Evolutionary conservation across 2,113 vertebrate genomes (phyloP).

Genomic region (Melanostigma gelatinosum): DNA sequence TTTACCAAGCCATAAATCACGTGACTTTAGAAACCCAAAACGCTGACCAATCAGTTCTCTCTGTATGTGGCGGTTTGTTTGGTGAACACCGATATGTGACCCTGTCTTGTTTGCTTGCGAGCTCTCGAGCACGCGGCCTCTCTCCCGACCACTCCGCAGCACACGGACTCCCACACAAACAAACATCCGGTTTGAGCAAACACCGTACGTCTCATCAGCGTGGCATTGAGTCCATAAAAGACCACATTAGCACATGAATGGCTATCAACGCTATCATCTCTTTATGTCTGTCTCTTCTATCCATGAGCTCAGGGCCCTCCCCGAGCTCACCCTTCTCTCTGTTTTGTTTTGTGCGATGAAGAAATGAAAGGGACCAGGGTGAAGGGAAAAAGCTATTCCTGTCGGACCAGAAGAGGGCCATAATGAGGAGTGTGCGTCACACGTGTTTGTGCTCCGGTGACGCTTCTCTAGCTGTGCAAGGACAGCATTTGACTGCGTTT

Average conservation of each 20-base stretch:
- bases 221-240: conserved; percentile 32
- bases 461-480: neutral
- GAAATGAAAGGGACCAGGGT: conserved; percentile 25
- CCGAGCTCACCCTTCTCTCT: neutral
- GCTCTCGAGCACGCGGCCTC: neutral
- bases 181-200: conserved; percentile 42
- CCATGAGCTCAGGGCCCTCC: conserved; percentile 27
- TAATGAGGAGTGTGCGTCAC: conserved; percentile 48
- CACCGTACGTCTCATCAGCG: conserved; percentile 29
- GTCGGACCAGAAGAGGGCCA: conserved; percentile 38
- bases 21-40: conserved; percentile 22
- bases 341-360: conserved; percentile 18
- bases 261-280: conserved; percentile 36
- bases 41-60: neutral
- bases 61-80: neutral
- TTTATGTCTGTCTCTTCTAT: conserved; percentile 16
- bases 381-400: conserved; percentile 34
- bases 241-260: conserved; percentile 68
- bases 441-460: conserved; percentile 55
- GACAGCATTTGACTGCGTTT: conserved; percentile 38
- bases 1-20: conserved; percentile 27
- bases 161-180: conserved; percentile 13
- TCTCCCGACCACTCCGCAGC: neutral
- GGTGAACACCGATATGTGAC: neutral
- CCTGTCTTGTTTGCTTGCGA: conserved; percentile 13